These are phyloP conservation scores for Hedychridium roseum DNA, from an alignment of 2,888 invertebrate genomes.

Conservation along the genomic window DNA sequence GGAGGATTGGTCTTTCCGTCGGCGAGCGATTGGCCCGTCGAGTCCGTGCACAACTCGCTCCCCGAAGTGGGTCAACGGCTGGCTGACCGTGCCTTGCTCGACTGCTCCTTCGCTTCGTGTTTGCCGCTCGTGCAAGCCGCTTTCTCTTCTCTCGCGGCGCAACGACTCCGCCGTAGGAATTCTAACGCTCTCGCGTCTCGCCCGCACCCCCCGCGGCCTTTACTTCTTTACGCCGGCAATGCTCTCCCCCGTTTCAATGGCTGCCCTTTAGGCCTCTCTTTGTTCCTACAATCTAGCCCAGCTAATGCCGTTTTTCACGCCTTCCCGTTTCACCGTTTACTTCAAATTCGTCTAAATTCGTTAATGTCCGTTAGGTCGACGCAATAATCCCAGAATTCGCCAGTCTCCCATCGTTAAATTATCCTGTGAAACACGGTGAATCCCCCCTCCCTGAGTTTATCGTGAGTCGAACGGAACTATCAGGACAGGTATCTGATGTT, in stretches of 20 bases:
- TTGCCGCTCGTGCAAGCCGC: conserved; percentile 50
- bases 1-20: neutral
- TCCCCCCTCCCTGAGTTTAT: too few relatives aligned
- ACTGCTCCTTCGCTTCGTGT: conserved; percentile 32
- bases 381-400: too few relatives aligned
- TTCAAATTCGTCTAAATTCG: too few relatives aligned
- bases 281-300: too few relatives aligned
- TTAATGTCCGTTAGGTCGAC: too few relatives aligned
- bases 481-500: neutral
- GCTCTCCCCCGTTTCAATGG: neutral
- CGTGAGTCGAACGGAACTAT: too few relatives aligned
- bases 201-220: neutral
- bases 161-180: conserved; percentile 39
- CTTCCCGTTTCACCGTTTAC: too few relatives aligned
- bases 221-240: neutral
- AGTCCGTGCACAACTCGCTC: too few relatives aligned
- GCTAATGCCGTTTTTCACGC: too few relatives aligned
- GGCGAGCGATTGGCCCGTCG: conserved; percentile 32
- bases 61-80: conserved; percentile 53
- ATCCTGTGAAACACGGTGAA: too few relatives aligned
- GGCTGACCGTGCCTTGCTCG: conserved; percentile 36
- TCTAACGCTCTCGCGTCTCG: conserved; percentile 45
- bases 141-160: conserved; percentile 55
- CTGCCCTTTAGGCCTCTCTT: too few relatives aligned
- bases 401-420: too few relatives aligned